Conservation (phyloP, 2,888 invertebrate species). For the Xestoiulus laeticollis region DNA sequence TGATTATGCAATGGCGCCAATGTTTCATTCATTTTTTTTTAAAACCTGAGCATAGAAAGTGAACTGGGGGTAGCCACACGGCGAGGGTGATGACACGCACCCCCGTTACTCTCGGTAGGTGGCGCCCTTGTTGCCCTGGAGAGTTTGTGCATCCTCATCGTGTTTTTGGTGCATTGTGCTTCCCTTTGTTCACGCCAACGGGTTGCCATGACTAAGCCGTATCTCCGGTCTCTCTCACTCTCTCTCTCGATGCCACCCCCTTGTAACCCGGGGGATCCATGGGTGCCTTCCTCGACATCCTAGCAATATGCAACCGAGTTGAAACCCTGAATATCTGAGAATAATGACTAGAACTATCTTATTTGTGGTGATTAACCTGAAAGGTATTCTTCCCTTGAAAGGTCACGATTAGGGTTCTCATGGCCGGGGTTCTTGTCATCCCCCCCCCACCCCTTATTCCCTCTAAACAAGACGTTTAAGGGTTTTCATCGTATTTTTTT, state of each 20-base stretch:
- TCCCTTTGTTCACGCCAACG: not conserved
- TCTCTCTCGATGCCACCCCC: not conserved
- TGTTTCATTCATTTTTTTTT: not conserved
- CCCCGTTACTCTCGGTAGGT: slow-evolving; percentile 31
- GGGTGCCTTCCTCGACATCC: not conserved
- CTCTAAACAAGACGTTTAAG: not conserved
- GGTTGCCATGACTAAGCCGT: slow-evolving; percentile 29
- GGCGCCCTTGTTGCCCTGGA: slow-evolving; percentile 21
- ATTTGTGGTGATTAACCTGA: slow-evolving; percentile 1
- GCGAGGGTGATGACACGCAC: slow-evolving; percentile 17
- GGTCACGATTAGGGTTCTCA: not conserved
- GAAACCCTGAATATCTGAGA: not conserved
- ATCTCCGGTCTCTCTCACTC: not conserved
- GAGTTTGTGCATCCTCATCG: not conserved
- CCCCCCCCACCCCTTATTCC: too few relatives aligned
- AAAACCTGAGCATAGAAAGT: not conserved
- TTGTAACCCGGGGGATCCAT: slow-evolving; percentile 19
- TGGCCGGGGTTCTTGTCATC: not conserved
- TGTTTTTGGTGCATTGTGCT: not conserved
- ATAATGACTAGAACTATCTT: not conserved
- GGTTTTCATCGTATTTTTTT: not conserved
- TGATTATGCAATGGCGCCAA: not conserved
- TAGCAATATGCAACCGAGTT: not conserved
- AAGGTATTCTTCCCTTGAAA: not conserved
- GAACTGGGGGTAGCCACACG: not conserved